Base-by-base conservation (phyloP, 2,888 invertebrate genomes). In the Lasioglossum calceatum region DNA sequence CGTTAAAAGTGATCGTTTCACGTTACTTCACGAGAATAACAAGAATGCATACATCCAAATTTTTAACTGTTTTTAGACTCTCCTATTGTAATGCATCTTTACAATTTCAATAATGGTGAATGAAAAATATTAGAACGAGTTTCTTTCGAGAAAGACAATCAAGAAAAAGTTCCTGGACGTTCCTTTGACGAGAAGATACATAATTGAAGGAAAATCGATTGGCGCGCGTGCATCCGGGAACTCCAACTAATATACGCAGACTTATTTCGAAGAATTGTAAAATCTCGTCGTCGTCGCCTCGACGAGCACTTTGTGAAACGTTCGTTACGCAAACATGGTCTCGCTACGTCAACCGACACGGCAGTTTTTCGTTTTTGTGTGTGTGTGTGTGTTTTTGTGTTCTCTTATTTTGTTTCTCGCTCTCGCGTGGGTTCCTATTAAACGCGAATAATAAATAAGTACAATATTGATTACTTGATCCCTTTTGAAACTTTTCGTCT, bases 401-500 rank as follows among this genome's bases (percentile, higher is more conserved):
- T 27, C 5, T 64, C 3, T 61, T 61, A 1, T 64, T 64, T 12
- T 73, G 32, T 32, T 36, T 73, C 73, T 44, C 73, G 44, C 42
- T 73, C 12, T 36, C 44, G 14, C 71, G 61, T 64, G 71, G 75
- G 36, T 79, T 79, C 79, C 79, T 72, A 73, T 64, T 79, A 58
- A 76, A 79, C 79, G 39, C n/a, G 79, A 50, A 64, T 27, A 79
- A 73, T 83, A 85, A 19, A 47, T 84, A 85, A 19, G 36, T 84
- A 77, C 58, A 73, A 36, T 77, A 84, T 77, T 84, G 14, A 67
- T 77, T 79, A 79, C 73, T 85, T 85, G 85, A 79, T 85, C 85
- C 85, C 76, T 76, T 76, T 77, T 71, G 64, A 79, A 78, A 85
- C 79, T 47, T 79, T 84, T 79, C 85, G 76, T 83, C 84, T 76